Evolutionary conservation across 2,797 vertebrate genomes (phyloP), one percentile per base, ranked within the genome.

Genomic region (Sebastes minor): DNA sequence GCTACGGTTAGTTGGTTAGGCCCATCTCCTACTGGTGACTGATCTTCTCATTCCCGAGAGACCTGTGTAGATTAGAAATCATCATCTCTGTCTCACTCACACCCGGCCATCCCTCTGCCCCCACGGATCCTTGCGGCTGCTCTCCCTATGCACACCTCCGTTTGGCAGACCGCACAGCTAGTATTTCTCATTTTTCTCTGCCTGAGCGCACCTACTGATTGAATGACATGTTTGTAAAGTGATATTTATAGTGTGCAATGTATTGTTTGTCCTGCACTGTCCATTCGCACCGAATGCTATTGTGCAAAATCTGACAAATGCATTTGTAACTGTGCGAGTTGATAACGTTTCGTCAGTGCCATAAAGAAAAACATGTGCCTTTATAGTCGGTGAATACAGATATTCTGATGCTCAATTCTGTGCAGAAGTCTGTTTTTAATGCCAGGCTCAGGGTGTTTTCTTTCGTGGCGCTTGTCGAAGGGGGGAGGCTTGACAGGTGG

Each of bases 401-500:
- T 2, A 78, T 42, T 82, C 32, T 61, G 6, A 49, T 56, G 55
- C 23, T 60, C 27, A 62, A 82, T 84, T 83, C 38, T 35, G 22
- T 62, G 46, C 64, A 30, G 6, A 23, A 55, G 71, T 74, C 61
- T 27, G 22, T 79, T 76, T 78, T 74, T 79, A 76, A 79, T 74
- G 73, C 60, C n/a, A 3, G 57, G 60, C 55, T 65, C 20, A 28
- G 57, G 35, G 52, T 81, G 56, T 85, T 88, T 85, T 86, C 69
- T 70, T 85, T 64, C 2, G 66, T 75, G 69, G 56, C 63, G 61
- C 76, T 87, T 75, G 81, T 91, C 86, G 74, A 55, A 22, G 56
- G 67, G 56, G 71, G 71, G 78, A 84, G 57, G 57, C 78, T 81
- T 93, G 92, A 91, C 91, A 92, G 90, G 89, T 89, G 87, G 91